A percentile compares a stretch with the other conserved stretches of the same genome.
Conservation (phyloP, 1,140 invertebrate species). For the Octopus bimaculoides region DNA sequence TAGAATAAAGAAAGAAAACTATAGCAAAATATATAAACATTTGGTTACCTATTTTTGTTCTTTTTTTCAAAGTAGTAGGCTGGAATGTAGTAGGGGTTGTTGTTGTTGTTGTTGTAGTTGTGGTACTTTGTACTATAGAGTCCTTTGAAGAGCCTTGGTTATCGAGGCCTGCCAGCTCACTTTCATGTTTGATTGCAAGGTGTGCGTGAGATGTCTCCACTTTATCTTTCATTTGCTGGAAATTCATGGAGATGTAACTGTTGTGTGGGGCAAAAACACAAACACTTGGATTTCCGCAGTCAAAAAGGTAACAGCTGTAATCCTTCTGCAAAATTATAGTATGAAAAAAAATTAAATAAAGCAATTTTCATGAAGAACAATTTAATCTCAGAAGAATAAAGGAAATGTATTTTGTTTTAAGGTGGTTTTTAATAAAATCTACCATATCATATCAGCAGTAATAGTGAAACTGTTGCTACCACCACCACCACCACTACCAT, state of each 20-base stretch:
- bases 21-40: too few species aligned
- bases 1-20: too few species aligned
- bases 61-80: not conserved
- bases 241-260: slow-evolving; percentile 30
- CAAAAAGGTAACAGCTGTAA: slow-evolving; percentile 40
- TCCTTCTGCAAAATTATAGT: slow-evolving; percentile 26
- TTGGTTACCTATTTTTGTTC: slow-evolving; percentile 1
- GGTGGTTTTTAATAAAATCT: too few species aligned
- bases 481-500: too few species aligned
- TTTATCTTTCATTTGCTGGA: not conserved
- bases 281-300: slow-evolving; percentile 31
- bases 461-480: too few species aligned
- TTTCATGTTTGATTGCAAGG: slow-evolving; percentile 2
- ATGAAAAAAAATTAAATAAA: not conserved
- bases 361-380: too few species aligned
- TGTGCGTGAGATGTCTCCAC: not conserved
- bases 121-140: not conserved
- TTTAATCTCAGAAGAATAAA: too few species aligned
- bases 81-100: not conserved
- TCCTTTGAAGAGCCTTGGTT: not conserved
- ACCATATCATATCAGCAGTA: too few species aligned
- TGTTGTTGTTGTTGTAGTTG: not conserved
- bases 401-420: too few species aligned
- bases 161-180: not conserved
- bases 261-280: slow-evolving; percentile 36